These are phyloP conservation scores for Chrosomus eos DNA, from an alignment of 2,797 vertebrate species.

Conservation along the genomic window DNA sequence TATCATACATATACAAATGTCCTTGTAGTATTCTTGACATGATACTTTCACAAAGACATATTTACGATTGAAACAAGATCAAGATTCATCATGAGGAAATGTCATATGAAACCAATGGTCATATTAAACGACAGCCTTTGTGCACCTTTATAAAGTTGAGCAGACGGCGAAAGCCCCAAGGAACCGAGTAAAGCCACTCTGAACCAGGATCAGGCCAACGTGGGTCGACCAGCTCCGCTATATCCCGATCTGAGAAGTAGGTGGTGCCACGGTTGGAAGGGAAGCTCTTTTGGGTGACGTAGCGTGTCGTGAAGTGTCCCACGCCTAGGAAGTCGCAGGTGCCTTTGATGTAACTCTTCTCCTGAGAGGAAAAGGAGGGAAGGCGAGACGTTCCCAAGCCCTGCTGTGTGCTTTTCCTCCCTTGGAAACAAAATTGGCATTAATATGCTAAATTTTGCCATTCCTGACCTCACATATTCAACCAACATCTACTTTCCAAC, in stretches of 20 bases:
- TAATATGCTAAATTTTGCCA: background rate
- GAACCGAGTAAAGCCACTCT: constrained; percentile 88
- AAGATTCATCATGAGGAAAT: constrained; percentile 3
- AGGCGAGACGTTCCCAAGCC: constrained; percentile 85
- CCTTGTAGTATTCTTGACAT: background rate
- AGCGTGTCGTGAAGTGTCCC: constrained; percentile 91
- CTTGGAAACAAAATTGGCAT: constrained; percentile 65
- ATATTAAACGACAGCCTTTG: background rate
- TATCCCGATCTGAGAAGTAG: constrained; percentile 86
- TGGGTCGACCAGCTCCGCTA: constrained; percentile 90
- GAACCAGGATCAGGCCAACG: constrained; percentile 89
- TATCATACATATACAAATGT: background rate
- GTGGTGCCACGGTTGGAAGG: constrained; percentile 76
- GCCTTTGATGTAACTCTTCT: constrained; percentile 92
- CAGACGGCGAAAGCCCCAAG: constrained; percentile 92
- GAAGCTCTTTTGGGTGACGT: constrained; percentile 85
- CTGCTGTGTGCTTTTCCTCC: constrained; percentile 87
- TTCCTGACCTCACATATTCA: background rate
- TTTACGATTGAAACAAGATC: background rate
- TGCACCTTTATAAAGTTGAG: constrained; percentile 94
- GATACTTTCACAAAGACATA: background rate
- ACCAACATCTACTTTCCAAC: constrained; percentile 10
- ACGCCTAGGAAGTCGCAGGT: constrained; percentile 92
- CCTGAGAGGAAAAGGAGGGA: constrained; percentile 88
- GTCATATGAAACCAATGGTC: background rate